A percentile compares a stretch with the other conserved stretches of the same genome.
These are phyloP conservation scores for Agrotis puta DNA, from an alignment of 2,888 invertebrate genomes.

Conservation along the genomic window DNA sequence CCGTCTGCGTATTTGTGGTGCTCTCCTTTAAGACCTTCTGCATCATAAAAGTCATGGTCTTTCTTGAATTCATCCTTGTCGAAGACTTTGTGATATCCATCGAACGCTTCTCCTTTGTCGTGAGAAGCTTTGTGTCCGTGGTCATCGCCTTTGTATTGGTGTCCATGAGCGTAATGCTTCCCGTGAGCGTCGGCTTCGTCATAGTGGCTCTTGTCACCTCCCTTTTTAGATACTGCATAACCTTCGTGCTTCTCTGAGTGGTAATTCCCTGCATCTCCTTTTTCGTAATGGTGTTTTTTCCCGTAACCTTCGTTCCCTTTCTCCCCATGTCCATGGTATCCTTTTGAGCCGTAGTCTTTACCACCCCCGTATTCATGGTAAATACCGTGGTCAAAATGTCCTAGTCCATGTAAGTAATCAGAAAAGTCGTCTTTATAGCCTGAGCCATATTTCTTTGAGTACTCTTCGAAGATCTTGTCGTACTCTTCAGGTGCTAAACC, in stretches of 20 bases:
- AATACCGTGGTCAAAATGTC: conserved; percentile 76
- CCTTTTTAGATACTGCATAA: conserved; percentile 88
- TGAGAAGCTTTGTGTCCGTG: conserved; percentile 89
- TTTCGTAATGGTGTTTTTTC: conserved; percentile 86
- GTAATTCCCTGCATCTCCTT: conserved; percentile 90
- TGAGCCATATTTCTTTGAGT: conserved; percentile 77
- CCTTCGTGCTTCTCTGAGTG: conserved; percentile 89
- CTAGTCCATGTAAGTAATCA: conserved; percentile 81
- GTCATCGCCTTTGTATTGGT: conserved; percentile 89
- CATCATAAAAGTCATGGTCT: conserved; percentile 93
- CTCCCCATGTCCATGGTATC: conserved; percentile 87
- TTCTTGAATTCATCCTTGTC: conserved; percentile 94
- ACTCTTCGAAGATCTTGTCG: conserved; percentile 77
- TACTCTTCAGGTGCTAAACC: conserved; percentile 82
- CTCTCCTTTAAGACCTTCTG: conserved; percentile 91
- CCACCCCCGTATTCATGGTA: conserved; percentile 81
- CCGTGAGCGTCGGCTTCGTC: conserved; percentile 88
- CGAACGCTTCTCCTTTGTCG: conserved; percentile 92
- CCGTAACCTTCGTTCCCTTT: conserved; percentile 89
- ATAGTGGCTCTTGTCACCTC: conserved; percentile 88
- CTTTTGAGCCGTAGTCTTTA: conserved; percentile 82
- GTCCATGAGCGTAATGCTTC: conserved; percentile 87
- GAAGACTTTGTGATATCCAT: conserved; percentile 93
- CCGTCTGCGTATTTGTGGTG: conserved; percentile 91
- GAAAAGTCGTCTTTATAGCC: conserved; percentile 80